These are phyloP conservation scores for Ambastaia sidthimunki DNA, from an alignment of 2,797 vertebrate species.

Conservation along the genomic window DNA sequence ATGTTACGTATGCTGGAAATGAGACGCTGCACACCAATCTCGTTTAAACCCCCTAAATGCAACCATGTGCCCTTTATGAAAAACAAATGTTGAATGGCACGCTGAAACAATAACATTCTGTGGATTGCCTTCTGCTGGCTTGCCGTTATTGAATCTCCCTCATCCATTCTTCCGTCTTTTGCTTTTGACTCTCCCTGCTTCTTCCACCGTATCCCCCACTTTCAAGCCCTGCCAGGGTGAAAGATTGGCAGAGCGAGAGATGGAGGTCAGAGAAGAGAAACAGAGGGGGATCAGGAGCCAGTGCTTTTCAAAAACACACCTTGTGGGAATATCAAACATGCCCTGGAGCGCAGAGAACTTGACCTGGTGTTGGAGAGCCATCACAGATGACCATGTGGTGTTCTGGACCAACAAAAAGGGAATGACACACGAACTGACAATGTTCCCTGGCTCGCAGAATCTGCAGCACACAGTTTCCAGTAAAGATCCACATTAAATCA, in stretches of 20 bases:
- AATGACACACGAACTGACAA: conserved; percentile 38
- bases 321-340: conserved; percentile 65
- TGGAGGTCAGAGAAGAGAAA: conserved; percentile 44
- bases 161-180: conserved; percentile 57
- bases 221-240: conserved; percentile 78
- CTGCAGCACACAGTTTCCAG: conserved; percentile 59
- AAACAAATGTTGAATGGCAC: conserved; percentile 88
- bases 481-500: conserved; percentile 32
- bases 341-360: conserved; percentile 10
- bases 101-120: conserved; percentile 78
- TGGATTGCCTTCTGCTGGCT: conserved; percentile 73
- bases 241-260: conserved; percentile 55
- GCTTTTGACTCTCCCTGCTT: conserved; percentile 61
- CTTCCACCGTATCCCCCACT: conserved; percentile 62
- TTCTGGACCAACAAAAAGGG: conserved; percentile 59
- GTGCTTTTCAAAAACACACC: conserved; percentile 52
- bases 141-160: conserved; percentile 78
- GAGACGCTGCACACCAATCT: conserved; percentile 74
- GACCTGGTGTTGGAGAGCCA: conserved; percentile 16
- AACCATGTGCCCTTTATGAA: conserved; percentile 92
- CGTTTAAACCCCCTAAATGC: conserved; percentile 83
- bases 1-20: conserved; percentile 73
- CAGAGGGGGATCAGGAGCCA: conserved; percentile 37
- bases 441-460: conserved; percentile 42
- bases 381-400: conserved; percentile 49